These are phyloP conservation scores for Pogonocichla stellata DNA, from an alignment of 2,113 vertebrate genomes.

Conservation along the genomic window DNA sequence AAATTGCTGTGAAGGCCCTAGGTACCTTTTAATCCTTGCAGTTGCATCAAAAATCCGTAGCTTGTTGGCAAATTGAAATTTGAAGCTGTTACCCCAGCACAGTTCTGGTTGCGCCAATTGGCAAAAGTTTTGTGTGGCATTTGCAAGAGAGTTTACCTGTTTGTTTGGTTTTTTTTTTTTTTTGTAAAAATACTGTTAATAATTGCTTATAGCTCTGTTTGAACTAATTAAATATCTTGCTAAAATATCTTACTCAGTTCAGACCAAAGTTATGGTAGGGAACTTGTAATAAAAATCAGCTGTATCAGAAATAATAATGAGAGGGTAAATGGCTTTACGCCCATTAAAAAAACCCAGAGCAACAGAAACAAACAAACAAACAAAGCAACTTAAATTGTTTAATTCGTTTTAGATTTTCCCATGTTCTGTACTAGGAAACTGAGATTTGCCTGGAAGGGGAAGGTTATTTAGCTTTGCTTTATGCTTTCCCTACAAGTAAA, in stretches of 20 bases:
- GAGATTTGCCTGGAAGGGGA: background rate
- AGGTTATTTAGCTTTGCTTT: background rate
- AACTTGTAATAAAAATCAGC: background rate
- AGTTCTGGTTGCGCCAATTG: rapidly evolving
- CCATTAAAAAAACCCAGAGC: background rate
- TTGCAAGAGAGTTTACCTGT: background rate
- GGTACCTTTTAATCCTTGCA: slow-evolving; percentile 72
- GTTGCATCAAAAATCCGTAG: background rate
- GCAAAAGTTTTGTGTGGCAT: background rate
- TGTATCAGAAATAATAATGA: background rate
- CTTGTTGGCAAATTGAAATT: background rate
- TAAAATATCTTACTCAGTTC: background rate
- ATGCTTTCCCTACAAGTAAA: background rate
- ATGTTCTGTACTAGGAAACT: background rate
- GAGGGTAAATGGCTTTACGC: background rate
- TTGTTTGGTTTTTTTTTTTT: background rate
- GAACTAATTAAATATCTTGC: background rate
- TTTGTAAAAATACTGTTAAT: background rate
- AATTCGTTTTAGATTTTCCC: background rate
- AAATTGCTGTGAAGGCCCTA: slow-evolving; percentile 96
- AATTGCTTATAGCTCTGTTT: background rate
- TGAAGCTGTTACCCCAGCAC: background rate
- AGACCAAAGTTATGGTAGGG: background rate
- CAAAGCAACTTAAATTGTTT: background rate
- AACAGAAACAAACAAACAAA: background rate